Evolutionary conservation across 1,140 invertebrate genomes (phyloP), one percentile per base, ranked within the genome.

Genomic region (Drosophila lowei): DNA sequence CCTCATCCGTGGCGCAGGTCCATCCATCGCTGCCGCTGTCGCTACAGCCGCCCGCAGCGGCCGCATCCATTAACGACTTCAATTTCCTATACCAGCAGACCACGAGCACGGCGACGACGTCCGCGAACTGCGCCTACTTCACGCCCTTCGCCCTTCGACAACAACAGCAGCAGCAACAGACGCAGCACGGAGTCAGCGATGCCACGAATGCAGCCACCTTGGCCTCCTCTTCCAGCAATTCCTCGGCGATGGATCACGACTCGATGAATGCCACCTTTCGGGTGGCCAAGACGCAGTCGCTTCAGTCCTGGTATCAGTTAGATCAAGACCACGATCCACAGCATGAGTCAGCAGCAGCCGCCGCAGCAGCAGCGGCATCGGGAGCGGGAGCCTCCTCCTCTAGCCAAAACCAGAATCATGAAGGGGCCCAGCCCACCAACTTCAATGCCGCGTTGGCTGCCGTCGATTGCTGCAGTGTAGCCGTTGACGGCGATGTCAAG

Each of bases 141-240:
- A 63, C 73, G 11, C 42, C 71, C 16, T 88, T 88, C 15, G 65
- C 66, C 34, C 50, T 72, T 18, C 85, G 85, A 18, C 80, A 79
- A 2, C 71, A 81, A 2, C 72, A 80, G 7, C 67, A 63, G 6
- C 74, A 77, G 16, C 65, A 61, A n/a, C 65, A 75, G 2, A 70
- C 50, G 2, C 73, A 72, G 4, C 80, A 89, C 28, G 74, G 55
- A 1, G 61, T 73, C 0, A 84, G 80, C 48, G 89, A 90, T 47
- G 85, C 81, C 30, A 90, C 89, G n/a, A 90, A 86, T 59, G 80
- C 90, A 6, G 90, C 84, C 23, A 88, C 86, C 0, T 47, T 84
- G 52, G 88, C 88, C 30, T 90, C 89, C 11, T 84, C 84, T 43
- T 90, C 89, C 11, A 88, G 83, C 41, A 88, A 81, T 53, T 86